Evolutionary conservation across 1,140 invertebrate species (phyloP), one percentile per base, ranked within the genome.

Genomic region (Oncopeltus fasciatus): DNA sequence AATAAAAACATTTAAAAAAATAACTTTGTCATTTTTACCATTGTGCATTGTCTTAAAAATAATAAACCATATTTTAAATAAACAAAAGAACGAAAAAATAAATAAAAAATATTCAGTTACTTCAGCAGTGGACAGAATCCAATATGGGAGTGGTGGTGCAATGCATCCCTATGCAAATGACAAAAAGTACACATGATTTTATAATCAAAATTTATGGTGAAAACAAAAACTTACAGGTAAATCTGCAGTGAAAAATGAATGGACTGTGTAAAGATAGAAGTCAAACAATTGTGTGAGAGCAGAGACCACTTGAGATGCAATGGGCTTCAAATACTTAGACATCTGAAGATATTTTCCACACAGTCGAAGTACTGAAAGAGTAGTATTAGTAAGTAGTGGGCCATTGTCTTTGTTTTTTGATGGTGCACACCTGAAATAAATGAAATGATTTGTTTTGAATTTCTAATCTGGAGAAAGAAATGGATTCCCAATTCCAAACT

Each of bases 231-330:
- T 80, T 72, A 86, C 85, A 11, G 67, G 57, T 57, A 83, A 74
- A 74, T 90, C 86, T 18, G 78, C 77, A 16, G 86, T 85, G 73
- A 97, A 97, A 68, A 95, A 92, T n/a, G 81, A 77, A 74, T 92
- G 88, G 1, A 96, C 90, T 0, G 89, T 81, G 72, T 90, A 94
- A 49, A 95, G 83, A 74, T 97, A 98, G 71, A 92, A 93, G 69
- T 99, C 94, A 74, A 95, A 95, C 53, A 99, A 77, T 69, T 98
- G 90, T 67, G 88, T 87, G 81, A 98, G 92, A 64, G 87, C 85
- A 65, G 83, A 80, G 14, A 96, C 83, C 5, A 98, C 92, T 74
- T 95, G 90, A 68, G 89, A 84, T 0, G 94, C 87, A 61, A 98
- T 95, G 21, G 92, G 89, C 61, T 90, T 85, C 24, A 98, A 76